Percentiles rank a stretch among this genome's conserved stretches.
Conservation (phyloP, 64 coral and sea anemone genomes). For the Cladopsammia gracilis region DNA sequence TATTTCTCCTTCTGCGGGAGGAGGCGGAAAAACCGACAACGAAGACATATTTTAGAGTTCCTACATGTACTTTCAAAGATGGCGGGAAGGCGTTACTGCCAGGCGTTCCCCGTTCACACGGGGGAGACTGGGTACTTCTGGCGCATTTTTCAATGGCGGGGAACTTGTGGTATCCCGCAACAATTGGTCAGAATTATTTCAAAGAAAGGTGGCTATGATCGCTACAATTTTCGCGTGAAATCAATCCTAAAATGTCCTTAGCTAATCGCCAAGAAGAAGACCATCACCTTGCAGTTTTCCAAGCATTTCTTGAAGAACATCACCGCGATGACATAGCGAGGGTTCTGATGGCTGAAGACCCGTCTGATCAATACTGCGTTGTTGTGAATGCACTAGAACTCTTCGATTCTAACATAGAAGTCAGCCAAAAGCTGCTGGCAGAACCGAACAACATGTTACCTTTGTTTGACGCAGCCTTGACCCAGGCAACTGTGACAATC, state of each 20-base stretch:
- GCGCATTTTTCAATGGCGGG: constrained; percentile 25
- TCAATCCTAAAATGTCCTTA: background rate
- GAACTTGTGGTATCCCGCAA: background rate
- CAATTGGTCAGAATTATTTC: background rate
- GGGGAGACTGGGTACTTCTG: constrained; percentile 10
- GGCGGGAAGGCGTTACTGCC: constrained; percentile 41
- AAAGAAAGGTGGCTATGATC: background rate
- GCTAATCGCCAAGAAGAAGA: constrained; percentile 34
- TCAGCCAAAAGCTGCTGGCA: constrained; percentile 84
- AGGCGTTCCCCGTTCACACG: constrained; percentile 44
- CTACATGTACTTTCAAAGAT: constrained; percentile 61
- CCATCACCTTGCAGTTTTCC: constrained; percentile 60
- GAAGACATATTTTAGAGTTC: constrained; percentile 51
- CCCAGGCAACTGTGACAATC: constrained; percentile 55
- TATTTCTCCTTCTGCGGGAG: constrained; percentile 69
- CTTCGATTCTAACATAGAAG: constrained; percentile 87
- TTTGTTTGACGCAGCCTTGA: constrained; percentile 83
- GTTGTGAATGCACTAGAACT: constrained; percentile 93
- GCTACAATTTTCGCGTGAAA: background rate
- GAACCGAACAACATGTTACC: constrained; percentile 88
- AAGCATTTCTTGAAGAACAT: constrained; percentile 87
- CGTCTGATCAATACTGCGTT: constrained; percentile 78
- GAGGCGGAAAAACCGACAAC: constrained; percentile 75
- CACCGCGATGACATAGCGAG: constrained; percentile 74
- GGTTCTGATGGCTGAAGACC: constrained; percentile 81